phyloP scores from a whole-genome alignment of 2,797 vertebrate species.

The Benthosema pterotum region DNA sequence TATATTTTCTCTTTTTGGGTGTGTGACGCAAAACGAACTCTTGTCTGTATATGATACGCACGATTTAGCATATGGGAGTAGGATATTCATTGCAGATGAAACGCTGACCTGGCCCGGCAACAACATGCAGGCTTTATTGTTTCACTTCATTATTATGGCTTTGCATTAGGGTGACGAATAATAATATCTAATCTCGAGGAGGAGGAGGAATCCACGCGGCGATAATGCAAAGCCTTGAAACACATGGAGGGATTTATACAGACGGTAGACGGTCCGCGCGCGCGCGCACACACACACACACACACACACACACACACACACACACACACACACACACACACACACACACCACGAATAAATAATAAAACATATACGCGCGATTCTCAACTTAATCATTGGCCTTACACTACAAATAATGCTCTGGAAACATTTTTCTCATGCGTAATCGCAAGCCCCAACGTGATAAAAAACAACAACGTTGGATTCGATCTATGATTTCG shows the following conservation, averaged over 20 bases:
- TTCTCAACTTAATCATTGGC: constrained; percentile 37
- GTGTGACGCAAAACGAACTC: constrained; percentile 21
- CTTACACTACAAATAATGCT: constrained; percentile 13
- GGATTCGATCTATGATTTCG: background rate
- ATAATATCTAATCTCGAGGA: constrained; percentile 48
- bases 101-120: constrained; percentile 4
- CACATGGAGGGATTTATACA: constrained; percentile 14
- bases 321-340: no score
- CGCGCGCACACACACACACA: constrained; percentile 27
- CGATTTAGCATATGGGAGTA: constrained; percentile 30
- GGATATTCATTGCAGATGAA: constrained; percentile 37
- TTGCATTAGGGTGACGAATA: constrained; percentile 20
- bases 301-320: no score
- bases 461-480: background rate
- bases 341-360: no score
- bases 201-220: constrained; percentile 39
- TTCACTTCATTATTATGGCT: constrained; percentile 31
- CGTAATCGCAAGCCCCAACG: background rate
- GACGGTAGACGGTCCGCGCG: no score
- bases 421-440: constrained; percentile 1
- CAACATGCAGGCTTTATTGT: constrained; percentile 45
- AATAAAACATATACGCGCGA: constrained; percentile 48
- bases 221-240: constrained; percentile 45
- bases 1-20: background rate
- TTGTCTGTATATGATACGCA: constrained; percentile 10